Evolutionary conservation across 2,797 vertebrate genomes (phyloP).

Genomic region (Coreius guichenoti): DNA sequence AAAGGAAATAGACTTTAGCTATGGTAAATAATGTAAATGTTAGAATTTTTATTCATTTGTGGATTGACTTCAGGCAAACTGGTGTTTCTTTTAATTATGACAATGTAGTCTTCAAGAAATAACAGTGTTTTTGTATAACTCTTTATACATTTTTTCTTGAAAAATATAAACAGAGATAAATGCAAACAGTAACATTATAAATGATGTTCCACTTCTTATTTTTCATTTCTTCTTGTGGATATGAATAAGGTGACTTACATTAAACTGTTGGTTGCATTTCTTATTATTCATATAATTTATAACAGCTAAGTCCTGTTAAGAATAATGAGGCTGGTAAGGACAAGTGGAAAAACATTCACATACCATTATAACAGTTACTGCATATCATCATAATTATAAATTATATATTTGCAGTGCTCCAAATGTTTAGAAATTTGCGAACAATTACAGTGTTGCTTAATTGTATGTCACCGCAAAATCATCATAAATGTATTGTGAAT

Average conservation of each 20-base stretch:
- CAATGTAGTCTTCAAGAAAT: background rate
- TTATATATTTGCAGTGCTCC: background rate
- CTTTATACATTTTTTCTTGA: conserved; percentile 4
- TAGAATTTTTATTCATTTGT: conserved; percentile 6
- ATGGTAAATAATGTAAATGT: conserved; percentile 34
- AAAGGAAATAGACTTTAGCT: conserved; percentile 18
- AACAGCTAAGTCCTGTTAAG: background rate
- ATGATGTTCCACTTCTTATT: background rate
- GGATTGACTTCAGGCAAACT: conserved; percentile 17
- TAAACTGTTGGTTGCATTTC: background rate
- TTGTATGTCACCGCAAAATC: background rate
- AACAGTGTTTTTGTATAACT: conserved; percentile 4
- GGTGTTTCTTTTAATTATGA: conserved; percentile 29
- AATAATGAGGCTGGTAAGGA: conserved; percentile 2
- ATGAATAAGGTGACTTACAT: background rate
- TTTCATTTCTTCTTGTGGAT: background rate
- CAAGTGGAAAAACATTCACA: conserved; percentile 6
- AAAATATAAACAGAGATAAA: conserved; percentile 23
- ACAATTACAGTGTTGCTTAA: background rate
- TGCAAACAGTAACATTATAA: background rate
- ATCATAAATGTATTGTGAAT: background rate
- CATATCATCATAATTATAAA: background rate
- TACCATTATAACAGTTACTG: background rate
- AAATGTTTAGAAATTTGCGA: background rate
- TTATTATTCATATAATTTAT: background rate